Evolutionary conservation across 1,140 invertebrate genomes (phyloP), one percentile per base, ranked within the genome.

Genomic region (Lasaia peninsularis): DNA sequence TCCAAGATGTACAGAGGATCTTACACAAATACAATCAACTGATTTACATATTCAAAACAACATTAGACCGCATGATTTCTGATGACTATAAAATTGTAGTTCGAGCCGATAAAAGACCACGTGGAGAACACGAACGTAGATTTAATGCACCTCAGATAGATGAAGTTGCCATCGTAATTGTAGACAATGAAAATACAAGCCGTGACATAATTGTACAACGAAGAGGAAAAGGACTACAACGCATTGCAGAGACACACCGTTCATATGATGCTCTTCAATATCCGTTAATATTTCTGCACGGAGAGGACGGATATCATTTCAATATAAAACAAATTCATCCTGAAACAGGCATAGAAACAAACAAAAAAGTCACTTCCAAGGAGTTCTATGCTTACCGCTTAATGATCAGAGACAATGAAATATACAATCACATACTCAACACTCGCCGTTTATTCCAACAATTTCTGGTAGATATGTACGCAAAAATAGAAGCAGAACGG

Each of bases 401-500:
- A 20, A 48, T 48, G 44, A 48, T 24, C 20, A 24, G 44, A 20
- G 44, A 48, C 20, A 24, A 11, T 48, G 44, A 48, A 48, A 20
- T 2, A 48, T 18, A 48, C 16, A 48, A 48, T 48, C 44, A 48
- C 20, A 48, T 48, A 20, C 20, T 48, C 16, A 48, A 48, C 44
- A 20, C 16, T 24, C 44, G 44, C 16, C 44, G 16, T 18, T 48
- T 48, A 48, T 48, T 48, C 7, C 44, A 48, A 24, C 44, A 48
- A 24, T 20, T 48, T 48, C 16, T 48, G 16, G 57, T 58, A n/a
- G 57, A 58, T 21, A 33, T 48, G 35, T 58, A 58, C 18, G 57
- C 35, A 32, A 58, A 58, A 58, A 58, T 52, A n/a, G 56, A 58
- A 48, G 40, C 51, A 5, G 51, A 52, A 52, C 11, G 51, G 16